These are phyloP conservation scores for western clawed frog (Xenopus tropicalis) DNA, from an alignment of 2,113 vertebrate species.

Conservation along the genomic window DNA sequence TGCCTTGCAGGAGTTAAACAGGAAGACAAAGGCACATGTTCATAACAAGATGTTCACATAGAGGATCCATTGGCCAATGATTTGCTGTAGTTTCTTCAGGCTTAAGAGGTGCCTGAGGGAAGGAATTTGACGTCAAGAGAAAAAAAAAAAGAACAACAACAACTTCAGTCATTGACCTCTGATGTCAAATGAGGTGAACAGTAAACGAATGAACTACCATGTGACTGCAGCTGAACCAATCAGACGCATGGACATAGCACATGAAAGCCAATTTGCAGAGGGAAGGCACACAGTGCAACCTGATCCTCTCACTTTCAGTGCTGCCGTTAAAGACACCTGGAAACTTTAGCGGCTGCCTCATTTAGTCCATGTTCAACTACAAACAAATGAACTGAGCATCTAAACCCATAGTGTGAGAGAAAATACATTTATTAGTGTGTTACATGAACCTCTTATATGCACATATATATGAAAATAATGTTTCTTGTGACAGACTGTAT, in stretches of 20 bases:
- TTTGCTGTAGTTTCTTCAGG: slow-evolving; percentile 36
- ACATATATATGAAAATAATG: too few species aligned
- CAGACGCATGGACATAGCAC: not conserved
- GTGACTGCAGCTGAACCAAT: slow-evolving; percentile 20
- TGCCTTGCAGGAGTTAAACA: not conserved
- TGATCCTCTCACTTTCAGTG: not conserved
- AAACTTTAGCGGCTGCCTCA: not conserved
- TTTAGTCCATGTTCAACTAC: not conserved
- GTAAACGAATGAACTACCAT: slow-evolving; percentile 36
- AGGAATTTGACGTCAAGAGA: slow-evolving; percentile 38
- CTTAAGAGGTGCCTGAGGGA: slow-evolving; percentile 39
- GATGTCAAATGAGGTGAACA: slow-evolving; percentile 42
- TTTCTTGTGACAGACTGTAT: too few species aligned
- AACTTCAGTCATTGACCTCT: slow-evolving; percentile 39
- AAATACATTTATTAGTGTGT: too few species aligned
- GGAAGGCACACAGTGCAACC: slow-evolving; percentile 16
- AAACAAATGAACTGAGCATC: not conserved
- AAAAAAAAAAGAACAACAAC: slow-evolving; percentile 36
- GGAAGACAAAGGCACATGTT: not conserved
- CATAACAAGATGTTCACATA: slow-evolving; percentile 28
- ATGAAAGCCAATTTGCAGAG: not conserved
- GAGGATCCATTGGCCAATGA: slow-evolving; percentile 20
- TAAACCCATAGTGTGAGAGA: not conserved
- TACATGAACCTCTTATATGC: too few species aligned
- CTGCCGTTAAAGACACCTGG: not conserved